A percentile compares a stretch with the other conserved stretches of the same genome.
Conservation (phyloP, 1,140 invertebrate genomes). For the Sycophaga agraensis region DNA sequence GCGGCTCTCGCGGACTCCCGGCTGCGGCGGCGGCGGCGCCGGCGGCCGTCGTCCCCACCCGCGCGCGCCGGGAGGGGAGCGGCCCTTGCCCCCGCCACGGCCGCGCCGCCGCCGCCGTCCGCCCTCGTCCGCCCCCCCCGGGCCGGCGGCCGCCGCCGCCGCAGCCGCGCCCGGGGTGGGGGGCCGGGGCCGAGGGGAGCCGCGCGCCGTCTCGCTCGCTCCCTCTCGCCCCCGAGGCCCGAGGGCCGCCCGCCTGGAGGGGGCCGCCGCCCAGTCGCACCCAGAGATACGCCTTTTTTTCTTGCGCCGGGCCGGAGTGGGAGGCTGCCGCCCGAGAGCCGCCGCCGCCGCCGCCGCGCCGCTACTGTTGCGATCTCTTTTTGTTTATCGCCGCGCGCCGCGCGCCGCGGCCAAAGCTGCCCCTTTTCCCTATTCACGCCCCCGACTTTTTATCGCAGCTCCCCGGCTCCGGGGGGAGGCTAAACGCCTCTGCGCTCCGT, state of each 20-base stretch:
- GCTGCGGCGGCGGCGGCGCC: slow-evolving; percentile 12
- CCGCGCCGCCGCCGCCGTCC: neutral
- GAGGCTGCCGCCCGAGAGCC: neutral
- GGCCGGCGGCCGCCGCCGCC: slow-evolving; percentile 10
- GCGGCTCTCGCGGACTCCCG: slow-evolving; percentile 29
- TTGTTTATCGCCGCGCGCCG: slow-evolving; percentile 8
- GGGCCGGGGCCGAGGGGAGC: no score
- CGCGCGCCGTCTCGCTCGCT: neutral
- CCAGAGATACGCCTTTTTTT: slow-evolving; percentile 21
- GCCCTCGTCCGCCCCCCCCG: slow-evolving; percentile 27
- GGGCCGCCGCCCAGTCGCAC: neutral
- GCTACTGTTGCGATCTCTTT: slow-evolving; percentile 15
- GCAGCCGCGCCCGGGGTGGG: neutral
- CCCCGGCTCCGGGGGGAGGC: neutral
- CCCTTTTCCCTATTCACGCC: no score
- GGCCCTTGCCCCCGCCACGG: slow-evolving; percentile 24
- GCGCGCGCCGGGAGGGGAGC: slow-evolving; percentile 7
- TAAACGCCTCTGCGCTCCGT: no score
- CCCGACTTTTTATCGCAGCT: neutral
- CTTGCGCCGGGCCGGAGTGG: neutral
- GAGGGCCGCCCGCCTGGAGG: no score
- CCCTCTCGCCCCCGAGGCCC: no score
- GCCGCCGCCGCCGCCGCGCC: neutral
- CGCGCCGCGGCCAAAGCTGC: neutral
- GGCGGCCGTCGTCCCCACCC: neutral